Evolutionary conservation across 1,140 invertebrate species (phyloP), one percentile per base, ranked within the genome.

Genomic region (Telenomus remus): DNA sequence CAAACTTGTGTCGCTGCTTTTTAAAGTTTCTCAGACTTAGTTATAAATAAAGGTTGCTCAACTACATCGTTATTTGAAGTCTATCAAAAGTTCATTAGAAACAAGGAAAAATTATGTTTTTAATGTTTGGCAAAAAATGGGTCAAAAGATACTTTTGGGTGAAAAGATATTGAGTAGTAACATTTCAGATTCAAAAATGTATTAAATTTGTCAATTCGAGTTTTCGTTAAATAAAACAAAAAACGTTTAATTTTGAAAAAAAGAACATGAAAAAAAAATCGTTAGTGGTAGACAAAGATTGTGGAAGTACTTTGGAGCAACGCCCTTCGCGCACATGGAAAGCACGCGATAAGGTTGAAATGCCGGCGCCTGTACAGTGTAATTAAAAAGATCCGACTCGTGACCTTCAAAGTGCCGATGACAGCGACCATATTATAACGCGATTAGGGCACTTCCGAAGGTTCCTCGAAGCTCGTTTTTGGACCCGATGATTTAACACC

Each of bases 331-430:
- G 48, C 72, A 63, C 48, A 68, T 66, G 63, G 50, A 66, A 56
- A 54, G 59, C 65, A 60, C 54, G 65, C 59, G 73, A 76, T 76
- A 69, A 70, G 60, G 65, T 46, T 55, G 43, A 70, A 69, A 70
- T 64, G 48, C 59, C 65, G 60, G 65, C 64, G 64, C 64, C 54
- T 59, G 48, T 49, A 47, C 53, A 57, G 35, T 59, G 53, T 69
- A 75, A 64, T 75, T 75, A 75, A 75, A 75, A 54, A 57, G 72
- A 57, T 63, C 53, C 64, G 54, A 59, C 64, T 70, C 60, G 46
- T 59, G 73, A 60, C 73, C 60, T 65, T 65, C 59, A 55, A 54
- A 76, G 60, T 70, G 65, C 55, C 60, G 73, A 70, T 76, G 73
- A 76, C 65, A 70, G 70, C 65, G 49, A 35, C 54, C 60, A 65